Conservation (phyloP, 1,140 invertebrate species). For the Eumaeus atala region DNA sequence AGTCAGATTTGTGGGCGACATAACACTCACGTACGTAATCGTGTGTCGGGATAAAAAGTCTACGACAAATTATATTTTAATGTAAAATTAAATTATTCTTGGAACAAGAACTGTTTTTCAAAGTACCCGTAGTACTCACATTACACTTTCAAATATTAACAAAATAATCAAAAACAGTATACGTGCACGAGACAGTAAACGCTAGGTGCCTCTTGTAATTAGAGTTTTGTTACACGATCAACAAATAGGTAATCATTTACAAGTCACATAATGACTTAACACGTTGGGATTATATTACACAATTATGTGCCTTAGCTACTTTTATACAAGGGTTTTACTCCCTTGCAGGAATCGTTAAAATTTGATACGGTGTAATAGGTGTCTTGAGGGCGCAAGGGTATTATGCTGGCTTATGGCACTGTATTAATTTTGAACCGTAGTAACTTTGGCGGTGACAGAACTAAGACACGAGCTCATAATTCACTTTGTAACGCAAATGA, state of each 20-base stretch:
- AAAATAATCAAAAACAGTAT: conserved; percentile 3
- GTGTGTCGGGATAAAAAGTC: no score
- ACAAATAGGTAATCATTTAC: conserved; percentile 69
- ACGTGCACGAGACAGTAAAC: conserved; percentile 5
- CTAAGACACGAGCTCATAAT: conserved; percentile 71
- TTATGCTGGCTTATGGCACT: conserved; percentile 69
- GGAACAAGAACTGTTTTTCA: no score
- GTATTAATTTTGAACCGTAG: conserved; percentile 74
- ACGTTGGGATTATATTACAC: conserved; percentile 6
- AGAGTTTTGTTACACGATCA: conserved; percentile 63
- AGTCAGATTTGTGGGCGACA: no score
- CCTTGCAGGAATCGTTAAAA: conserved; percentile 33
- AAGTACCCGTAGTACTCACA: background rate
- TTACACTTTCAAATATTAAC: background rate
- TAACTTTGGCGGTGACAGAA: conserved; percentile 71
- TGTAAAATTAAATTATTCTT: no score
- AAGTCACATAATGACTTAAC: conserved; percentile 36
- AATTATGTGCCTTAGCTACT: conserved; percentile 24
- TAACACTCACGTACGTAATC: no score
- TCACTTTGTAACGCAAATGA: conserved; percentile 72
- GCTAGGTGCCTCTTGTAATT: conserved; percentile 55
- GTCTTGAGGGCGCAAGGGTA: conserved; percentile 60
- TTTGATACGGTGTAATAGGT: conserved; percentile 64
- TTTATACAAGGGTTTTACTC: conserved; percentile 29
- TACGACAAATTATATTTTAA: no score